A percentile compares a stretch with the other conserved stretches of the same genome.
Evolutionary conservation across 2,797 vertebrate species (phyloP).

Genomic region (Gobionotothen gibberifrons): DNA sequence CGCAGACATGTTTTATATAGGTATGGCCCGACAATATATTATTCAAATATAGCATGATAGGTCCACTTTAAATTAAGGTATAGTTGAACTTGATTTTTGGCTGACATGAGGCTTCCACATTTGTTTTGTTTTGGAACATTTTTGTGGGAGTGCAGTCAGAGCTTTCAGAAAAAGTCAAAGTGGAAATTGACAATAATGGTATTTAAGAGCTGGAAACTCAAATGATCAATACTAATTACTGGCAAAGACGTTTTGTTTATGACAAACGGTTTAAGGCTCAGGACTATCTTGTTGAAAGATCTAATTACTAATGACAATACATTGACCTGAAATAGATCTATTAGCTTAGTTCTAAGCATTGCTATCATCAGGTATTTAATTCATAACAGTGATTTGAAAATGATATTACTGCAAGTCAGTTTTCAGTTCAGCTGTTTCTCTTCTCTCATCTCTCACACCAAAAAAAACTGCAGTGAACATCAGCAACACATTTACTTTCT

Average conservation of each 20-base stretch:
- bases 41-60: too few species aligned
- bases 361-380: neutral
- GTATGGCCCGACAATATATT: too few species aligned
- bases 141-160: too few species aligned
- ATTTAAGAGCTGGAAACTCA: neutral
- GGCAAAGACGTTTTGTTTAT: neutral
- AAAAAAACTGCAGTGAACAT: conserved; percentile 29
- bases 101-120: neutral
- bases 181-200: neutral
- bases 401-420: conserved; percentile 4
- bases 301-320: conserved; percentile 5
- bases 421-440: neutral
- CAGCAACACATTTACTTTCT: conserved; percentile 6
- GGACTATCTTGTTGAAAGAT: neutral
- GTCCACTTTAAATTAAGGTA: too few species aligned
- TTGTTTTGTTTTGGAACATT: neutral
- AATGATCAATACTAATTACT: neutral
- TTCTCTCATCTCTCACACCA: neutral
- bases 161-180: neutral
- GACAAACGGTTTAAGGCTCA: conserved; percentile 4
- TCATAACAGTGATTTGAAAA: neutral
- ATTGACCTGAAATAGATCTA: conserved; percentile 11
- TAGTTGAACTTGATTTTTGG: neutral
- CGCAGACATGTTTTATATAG: too few species aligned
- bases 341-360: conserved; percentile 1